These are phyloP conservation scores for Sitta europaea DNA, from an alignment of 2,113 vertebrate species.

Conservation along the genomic window DNA sequence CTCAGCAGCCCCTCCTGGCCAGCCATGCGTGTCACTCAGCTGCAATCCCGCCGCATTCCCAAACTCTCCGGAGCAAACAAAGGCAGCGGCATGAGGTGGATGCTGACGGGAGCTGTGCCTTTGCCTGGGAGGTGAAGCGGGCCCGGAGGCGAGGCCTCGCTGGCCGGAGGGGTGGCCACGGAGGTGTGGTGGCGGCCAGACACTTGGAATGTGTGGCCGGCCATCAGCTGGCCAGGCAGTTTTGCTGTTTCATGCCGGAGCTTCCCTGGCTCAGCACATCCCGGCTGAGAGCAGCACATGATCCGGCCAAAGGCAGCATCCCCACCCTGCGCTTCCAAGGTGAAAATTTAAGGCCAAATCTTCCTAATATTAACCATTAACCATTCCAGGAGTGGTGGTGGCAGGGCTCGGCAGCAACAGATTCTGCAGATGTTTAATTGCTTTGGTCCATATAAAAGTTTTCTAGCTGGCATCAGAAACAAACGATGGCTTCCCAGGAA, in stretches of 20 bases:
- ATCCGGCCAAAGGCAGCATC: background rate
- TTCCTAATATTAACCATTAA: background rate
- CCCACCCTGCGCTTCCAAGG: fast-evolving
- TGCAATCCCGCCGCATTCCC: background rate
- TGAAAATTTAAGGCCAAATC: background rate
- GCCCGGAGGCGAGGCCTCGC: background rate
- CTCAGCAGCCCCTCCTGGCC: background rate
- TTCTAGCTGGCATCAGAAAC: background rate
- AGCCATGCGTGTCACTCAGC: background rate
- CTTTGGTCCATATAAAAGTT: background rate
- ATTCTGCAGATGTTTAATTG: background rate
- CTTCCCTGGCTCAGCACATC: background rate
- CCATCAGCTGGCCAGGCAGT: background rate
- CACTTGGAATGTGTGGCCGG: background rate
- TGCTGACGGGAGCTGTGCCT: background rate
- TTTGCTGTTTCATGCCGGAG: background rate
- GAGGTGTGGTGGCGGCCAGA: background rate
- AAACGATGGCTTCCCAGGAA: background rate
- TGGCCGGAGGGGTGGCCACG: fast-evolving
- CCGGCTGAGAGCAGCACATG: background rate
- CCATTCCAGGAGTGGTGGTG: background rate
- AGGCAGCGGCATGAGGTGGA: background rate
- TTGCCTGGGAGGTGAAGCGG: background rate
- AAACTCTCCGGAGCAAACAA: background rate
- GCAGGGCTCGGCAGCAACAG: background rate